Evolutionary conservation across 2,888 invertebrate species (phyloP), one percentile per base, ranked within the genome.

Genomic region (Polyommatus icarus): DNA sequence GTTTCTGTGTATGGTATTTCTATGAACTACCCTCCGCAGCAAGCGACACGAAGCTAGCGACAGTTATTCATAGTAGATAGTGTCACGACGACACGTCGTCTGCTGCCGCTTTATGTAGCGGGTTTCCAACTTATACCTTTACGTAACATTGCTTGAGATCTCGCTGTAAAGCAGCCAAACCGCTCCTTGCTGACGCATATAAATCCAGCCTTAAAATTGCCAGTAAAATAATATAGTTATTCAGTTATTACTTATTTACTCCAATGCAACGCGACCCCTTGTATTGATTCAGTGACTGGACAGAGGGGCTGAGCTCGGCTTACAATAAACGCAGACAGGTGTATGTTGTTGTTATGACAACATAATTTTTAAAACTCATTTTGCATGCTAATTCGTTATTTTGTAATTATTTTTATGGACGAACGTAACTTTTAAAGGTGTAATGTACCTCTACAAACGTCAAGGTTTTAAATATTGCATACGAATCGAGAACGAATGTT

Each of bases 201-300:
- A 46, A 46, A 46, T 46, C 46, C 3, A 46, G 46, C 10, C 7
- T 10, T 12, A 54, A 18, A 18, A 54, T 54, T 18, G 18, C 18
- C 50, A 5, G 20, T 20, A 59, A 59, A 59, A n/a, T n/a, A 59
- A 32, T 67, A 67, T 67, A 67, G 12, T 67, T 15, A 32, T 67
- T 67, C 67, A 67, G 67, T 67, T 67, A 29, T 67, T 67, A 67
- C 29, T 67, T 67, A 29, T 67, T 67, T 15, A 29, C 6, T 32
- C 29, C 29, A 32, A 15, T n/a, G n/a, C n/a, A n/a, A 46, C 67
- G 67, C 67, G 29, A 67, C 29, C 67, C 67, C 67, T 32, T 67
- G 67, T 67, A 67, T 67, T 67, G 67, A 67, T 67, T 67, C 29
- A 29, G 24, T 18, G 29, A 10, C 67, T 67, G 67, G 67, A 67